A percentile compares a stretch with the other conserved stretches of the same genome.
phyloP scores from a whole-genome alignment of 2,113 vertebrate species.

The Penelope pileata region DNA sequence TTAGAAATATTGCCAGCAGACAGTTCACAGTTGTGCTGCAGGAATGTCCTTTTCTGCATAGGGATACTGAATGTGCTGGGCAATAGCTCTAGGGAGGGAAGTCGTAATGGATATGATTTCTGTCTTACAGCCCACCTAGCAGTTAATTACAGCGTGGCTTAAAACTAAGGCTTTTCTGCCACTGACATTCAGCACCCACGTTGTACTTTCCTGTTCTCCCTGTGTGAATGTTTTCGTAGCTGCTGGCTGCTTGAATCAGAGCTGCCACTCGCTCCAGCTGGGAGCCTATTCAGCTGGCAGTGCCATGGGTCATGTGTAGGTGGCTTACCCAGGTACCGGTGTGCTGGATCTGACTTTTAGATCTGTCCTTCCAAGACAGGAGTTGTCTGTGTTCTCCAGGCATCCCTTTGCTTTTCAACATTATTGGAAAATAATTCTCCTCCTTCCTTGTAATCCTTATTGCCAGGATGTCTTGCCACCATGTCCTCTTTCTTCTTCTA shows the following conservation, averaged over 20 bases:
- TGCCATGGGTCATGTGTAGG: neutral
- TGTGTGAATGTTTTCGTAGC: neutral
- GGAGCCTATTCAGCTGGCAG: neutral
- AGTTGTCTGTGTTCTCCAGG: neutral
- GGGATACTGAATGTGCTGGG: neutral
- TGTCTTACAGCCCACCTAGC: neutral
- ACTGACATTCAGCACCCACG: neutral
- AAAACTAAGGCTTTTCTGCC: neutral
- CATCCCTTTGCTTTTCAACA: neutral
- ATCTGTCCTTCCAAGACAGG: neutral
- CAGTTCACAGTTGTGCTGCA: neutral
- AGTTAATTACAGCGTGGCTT: neutral
- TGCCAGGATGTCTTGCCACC: neutral
- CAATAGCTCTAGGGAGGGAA: neutral
- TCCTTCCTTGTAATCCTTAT: neutral
- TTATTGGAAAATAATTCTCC: neutral
- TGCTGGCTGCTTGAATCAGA: neutral
- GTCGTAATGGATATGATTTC: neutral
- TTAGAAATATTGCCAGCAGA: neutral
- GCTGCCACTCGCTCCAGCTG: fast-evolving
- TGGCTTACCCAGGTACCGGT: neutral
- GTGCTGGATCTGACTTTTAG: fast-evolving
- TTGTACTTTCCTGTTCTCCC: neutral
- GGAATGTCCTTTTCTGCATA: neutral
- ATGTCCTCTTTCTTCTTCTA: neutral